Evolutionary conservation across 2,888 invertebrate species (phyloP).

Genomic region (Machimus atricapillus): DNA sequence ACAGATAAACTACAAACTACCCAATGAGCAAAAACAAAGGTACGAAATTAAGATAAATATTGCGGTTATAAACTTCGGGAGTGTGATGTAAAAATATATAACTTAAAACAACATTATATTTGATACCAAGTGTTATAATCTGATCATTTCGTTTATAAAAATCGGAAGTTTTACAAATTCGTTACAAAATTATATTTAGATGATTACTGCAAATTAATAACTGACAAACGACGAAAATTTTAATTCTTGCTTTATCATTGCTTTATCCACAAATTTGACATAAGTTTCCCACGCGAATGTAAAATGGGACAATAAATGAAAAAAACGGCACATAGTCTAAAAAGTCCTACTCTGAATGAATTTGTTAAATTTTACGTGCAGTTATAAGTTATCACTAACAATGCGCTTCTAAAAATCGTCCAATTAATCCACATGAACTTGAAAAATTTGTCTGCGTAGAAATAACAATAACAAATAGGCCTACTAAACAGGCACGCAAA

Average conservation of each 20-base stretch:
- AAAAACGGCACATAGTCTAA: not conserved
- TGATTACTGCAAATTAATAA: not conserved
- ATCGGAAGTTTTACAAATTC: not conserved
- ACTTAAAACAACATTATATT: not conserved
- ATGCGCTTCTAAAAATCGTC: constrained; percentile 5
- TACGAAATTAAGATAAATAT: not conserved
- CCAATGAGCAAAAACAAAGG: not conserved
- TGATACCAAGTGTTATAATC: not conserved
- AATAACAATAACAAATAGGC: constrained; percentile 36
- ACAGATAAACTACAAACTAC: not conserved
- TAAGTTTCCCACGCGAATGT: not conserved
- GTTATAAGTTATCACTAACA: not conserved
- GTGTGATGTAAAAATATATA: not conserved
- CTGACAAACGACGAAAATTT: not conserved
- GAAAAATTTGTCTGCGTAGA: not conserved
- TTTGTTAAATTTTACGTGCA: not conserved
- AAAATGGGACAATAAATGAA: not conserved
- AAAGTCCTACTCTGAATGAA: not conserved
- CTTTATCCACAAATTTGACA: not conserved
- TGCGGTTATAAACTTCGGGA: not conserved
- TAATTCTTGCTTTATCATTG: not conserved
- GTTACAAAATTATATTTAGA: not conserved
- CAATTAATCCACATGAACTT: constrained; percentile 23
- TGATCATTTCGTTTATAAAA: not conserved
- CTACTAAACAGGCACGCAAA: constrained; percentile 1